Base-by-base conservation (phyloP, 2,113 vertebrate genomes). In the Dryoscopus gambensis region DNA sequence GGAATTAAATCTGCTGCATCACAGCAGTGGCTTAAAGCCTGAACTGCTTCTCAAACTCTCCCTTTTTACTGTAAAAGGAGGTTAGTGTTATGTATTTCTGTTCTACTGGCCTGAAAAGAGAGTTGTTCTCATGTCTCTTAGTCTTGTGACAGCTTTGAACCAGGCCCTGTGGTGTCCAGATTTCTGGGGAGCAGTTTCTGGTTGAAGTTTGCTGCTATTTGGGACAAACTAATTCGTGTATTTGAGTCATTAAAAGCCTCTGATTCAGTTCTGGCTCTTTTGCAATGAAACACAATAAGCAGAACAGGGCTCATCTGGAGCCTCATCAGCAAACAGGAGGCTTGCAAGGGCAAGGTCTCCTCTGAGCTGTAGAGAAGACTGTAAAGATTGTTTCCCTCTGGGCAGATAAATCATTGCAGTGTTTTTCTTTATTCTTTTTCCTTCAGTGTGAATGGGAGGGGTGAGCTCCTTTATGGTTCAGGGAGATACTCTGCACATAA, bases 331-430 rank as follows among this genome's bases (percentile, higher is more conserved):
- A 94, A 97, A 87, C 90, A 93, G 42, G 76, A 96, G 86, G 83
- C 95, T 96, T 96, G 92, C 92, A 94, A 95, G 95, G 92, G 86
- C 93, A 95, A 94, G 80, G 88, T 97, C 95, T 94, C 95, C 95
- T 96, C 92, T 96, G 93, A 96, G 93, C 88, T 87, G 55, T 75
- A 89, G 73, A 95, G 80, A 94, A 90, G 88, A 81, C 93, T 71
- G 81, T 88, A 90, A 93, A 92, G 92, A 84, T 94, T 84, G 84
- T 88, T 96, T 92, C 96, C 90, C 94, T 93, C 93, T 79, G 88
- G 95, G 96, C 93, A 94, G 90, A 97, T 96, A 96, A 96, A 95
- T 97, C 91, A 95, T 89, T 81, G 95, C 93, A 93, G 86, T 81
- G 91, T 95, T 97, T 92, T 94, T 90, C 92, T 96, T 96, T 81